Percentiles rank a stretch among this genome's conserved stretches.
Conservation (phyloP, 2,888 invertebrate species). For the Lithophane socia region DNA sequence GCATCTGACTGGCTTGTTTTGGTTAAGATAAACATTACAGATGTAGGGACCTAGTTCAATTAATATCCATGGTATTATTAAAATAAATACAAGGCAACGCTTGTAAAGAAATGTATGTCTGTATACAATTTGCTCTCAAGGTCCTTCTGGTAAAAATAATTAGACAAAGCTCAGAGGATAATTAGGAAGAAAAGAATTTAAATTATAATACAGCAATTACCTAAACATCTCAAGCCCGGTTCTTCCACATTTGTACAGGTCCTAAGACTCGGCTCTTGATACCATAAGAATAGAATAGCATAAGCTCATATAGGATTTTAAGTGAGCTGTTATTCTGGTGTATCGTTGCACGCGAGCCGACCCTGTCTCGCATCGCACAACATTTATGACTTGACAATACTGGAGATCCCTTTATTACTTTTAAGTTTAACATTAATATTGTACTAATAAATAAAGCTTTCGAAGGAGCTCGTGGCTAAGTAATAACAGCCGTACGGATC, state of each 20-base stretch:
- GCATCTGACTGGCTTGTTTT: constrained; percentile 13
- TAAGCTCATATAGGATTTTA: background rate
- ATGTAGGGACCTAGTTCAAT: background rate
- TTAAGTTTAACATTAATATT: background rate
- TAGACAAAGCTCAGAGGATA: background rate
- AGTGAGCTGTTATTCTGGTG: background rate
- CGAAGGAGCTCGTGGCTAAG: too few species aligned
- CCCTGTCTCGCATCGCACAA: background rate
- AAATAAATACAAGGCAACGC: background rate
- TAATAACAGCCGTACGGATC: too few species aligned
- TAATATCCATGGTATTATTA: background rate
- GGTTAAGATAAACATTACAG: constrained; percentile 11
- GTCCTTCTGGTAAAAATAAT: background rate
- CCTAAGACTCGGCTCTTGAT: background rate
- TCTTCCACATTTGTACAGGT: too few species aligned
- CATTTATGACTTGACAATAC: background rate
- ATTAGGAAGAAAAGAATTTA: background rate
- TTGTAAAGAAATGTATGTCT: background rate
- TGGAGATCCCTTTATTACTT: background rate
- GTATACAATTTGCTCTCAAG: background rate
- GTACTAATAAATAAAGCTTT: background rate
- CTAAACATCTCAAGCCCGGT: background rate
- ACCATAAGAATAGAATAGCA: background rate
- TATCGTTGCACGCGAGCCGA: background rate
- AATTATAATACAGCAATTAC: background rate